These are phyloP conservation scores for Kryptopterus vitreolus DNA, from an alignment of 2,797 vertebrate species.

Conservation along the genomic window DNA sequence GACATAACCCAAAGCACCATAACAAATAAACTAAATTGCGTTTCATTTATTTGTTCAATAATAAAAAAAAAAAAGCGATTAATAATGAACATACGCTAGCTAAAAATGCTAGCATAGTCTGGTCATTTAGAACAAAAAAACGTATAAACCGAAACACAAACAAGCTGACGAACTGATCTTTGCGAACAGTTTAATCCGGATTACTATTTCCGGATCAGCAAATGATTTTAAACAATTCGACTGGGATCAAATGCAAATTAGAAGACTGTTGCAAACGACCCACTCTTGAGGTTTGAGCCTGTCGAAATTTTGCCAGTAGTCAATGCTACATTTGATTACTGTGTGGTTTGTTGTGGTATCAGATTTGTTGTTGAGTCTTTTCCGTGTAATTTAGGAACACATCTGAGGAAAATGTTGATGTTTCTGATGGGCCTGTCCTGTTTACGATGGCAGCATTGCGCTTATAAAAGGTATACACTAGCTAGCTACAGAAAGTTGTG, in stretches of 20 bases:
- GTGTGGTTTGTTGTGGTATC: not conserved
- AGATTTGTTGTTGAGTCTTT: not conserved
- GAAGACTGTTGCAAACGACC: not conserved
- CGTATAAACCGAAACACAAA: not conserved
- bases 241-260: not conserved
- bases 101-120: not conserved
- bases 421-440: not conserved
- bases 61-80: not conserved
- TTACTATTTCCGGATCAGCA: not conserved
- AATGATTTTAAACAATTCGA: not conserved
- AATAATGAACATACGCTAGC: not conserved
- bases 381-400: not conserved
- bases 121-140: not conserved
- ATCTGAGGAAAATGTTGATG: not conserved
- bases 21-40: not conserved
- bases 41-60: not conserved
- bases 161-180: no score
- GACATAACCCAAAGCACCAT: not conserved
- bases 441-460: not conserved
- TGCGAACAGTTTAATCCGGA: not conserved
- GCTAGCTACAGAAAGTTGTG: not conserved
- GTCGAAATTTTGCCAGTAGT: not conserved
- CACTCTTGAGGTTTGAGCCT: not conserved
- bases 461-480: not conserved
- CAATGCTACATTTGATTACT: not conserved